Evolutionary conservation across 53 echinoderm and acorn worm genomes (phyloP), one percentile per base, ranked within the genome.

Genomic region (Astropecten irregularis): DNA sequence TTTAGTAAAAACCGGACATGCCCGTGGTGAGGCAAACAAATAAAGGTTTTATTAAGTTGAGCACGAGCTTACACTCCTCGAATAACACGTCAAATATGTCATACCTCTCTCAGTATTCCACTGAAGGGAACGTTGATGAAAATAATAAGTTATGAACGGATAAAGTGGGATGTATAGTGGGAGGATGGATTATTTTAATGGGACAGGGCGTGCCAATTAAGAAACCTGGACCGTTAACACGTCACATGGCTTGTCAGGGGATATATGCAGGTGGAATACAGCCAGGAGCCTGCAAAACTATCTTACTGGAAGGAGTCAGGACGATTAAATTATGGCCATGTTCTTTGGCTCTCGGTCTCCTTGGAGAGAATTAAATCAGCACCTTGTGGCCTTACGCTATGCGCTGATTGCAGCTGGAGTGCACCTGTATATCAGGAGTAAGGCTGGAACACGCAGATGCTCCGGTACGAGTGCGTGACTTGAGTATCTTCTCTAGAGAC

Each of bases 301-400:
- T n/a, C n/a, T n/a, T n/a, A n/a, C 36, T 21, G 19, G 34, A 35
- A 35, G 49, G 47, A 40, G 70, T 26, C 70, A 44, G 48, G 26
- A 36, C 79, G 32, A 79, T 79, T 79, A 13, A 79, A 79, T 79
- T 79, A 79, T 79, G 46, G 44, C 68, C 60, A 30, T 79, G 79
- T 79, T 61, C 61, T 79, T 29, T 30, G 27, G 2, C 19, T 30
- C 38, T 37, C 25, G 13, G 32, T 39, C 74, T 73, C 30, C 58
- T 69, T 23, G 29, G 70, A 39, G 60, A 42, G 61, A 79, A 79
- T 79, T 79, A 22, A 60, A 79, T 79, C 79, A 79, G 79, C 79
- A 79, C 62, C 60, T 79, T 79, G 20, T 79, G 79, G 56, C 79
- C 79, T 79, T 46, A 42, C 25, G 32, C 44, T 56, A 62, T 79